Conservation (phyloP, 2,113 vertebrate genomes). For the Hyperopisus bebe region DNA sequence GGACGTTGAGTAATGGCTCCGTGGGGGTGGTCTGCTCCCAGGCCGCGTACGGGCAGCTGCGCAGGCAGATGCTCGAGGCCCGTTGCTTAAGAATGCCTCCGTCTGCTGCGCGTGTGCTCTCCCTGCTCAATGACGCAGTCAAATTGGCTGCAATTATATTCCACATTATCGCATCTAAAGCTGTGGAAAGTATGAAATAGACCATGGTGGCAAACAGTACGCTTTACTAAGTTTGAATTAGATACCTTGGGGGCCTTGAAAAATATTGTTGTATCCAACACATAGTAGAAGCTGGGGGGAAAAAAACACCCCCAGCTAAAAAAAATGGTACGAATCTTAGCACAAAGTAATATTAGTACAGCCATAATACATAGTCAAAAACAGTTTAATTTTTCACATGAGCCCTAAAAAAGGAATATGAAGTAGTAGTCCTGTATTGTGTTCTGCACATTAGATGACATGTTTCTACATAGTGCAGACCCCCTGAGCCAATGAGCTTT, state of each 20-base stretch:
- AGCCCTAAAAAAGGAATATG: neutral
- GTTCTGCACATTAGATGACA: neutral
- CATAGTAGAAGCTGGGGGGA: slow-evolving; percentile 39
- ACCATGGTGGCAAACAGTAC: slow-evolving; percentile 55
- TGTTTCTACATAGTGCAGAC: neutral
- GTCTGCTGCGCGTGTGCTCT: slow-evolving; percentile 44
- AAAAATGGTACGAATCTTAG: slow-evolving; percentile 22
- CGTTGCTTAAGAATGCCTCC: neutral
- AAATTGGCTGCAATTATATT: slow-evolving; percentile 65
- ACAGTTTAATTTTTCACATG: neutral
- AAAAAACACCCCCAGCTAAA: slow-evolving; percentile 20
- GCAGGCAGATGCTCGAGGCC: slow-evolving; percentile 15
- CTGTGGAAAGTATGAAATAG: slow-evolving; percentile 55
- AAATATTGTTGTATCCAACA: slow-evolving; percentile 58
- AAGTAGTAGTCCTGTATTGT: neutral
- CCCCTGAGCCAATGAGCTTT: neutral
- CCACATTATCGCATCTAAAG: slow-evolving; percentile 58
- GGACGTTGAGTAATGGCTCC: neutral
- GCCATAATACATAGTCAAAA: neutral
- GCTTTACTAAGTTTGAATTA: slow-evolving; percentile 65
- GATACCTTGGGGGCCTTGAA: slow-evolving; percentile 58
- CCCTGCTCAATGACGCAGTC: slow-evolving; percentile 62
- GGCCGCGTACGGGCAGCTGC: slow-evolving; percentile 28
- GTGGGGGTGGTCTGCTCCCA: slow-evolving; percentile 40
- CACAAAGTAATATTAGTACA: neutral